Base-by-base conservation (phyloP, 2,113 vertebrate species). In the Stegastes partitus region DNA sequence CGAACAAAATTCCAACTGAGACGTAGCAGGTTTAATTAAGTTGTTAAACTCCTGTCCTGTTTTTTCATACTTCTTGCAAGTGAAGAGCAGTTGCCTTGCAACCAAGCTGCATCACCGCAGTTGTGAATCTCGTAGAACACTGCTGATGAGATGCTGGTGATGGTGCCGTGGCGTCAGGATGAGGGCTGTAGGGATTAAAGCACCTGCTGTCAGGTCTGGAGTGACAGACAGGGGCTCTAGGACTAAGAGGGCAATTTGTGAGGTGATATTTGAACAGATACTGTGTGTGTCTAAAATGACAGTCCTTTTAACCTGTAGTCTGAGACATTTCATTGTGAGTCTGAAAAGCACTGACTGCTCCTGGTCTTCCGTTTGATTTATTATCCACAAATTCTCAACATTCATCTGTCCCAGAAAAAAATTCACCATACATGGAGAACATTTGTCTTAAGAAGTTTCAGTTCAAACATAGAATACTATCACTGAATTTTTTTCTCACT, bases 101-200 rank as follows among this genome's bases (percentile, higher is more conserved):
- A 16, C 44, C 44, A 45, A 45, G 44, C 44, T 51, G 49, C 47
- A 19, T n/a, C 7, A 62, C 80, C 67, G 82, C 77, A 59, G 76
- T 58, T 84, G 84, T 78, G 39, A 12, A 19, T 69, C 72, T 77
- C 78, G 71, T 77, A 34, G 3, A 87, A 69, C 68, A 23, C 45
- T 59, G 45, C 49, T 87, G 88, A 87, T 78, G 78, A 90, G 81
- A 86, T 83, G 67, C 62, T 70, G 56, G 42, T 51, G 66, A 37
- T 67, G 71, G 58, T 44, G 44, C 12, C 31, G 37, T 63, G 78
- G 70, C 64, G 62, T 77, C 42, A n/a, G 73, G 61, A 39, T n/a
- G 54, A 51, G 23, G 72, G 57, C 44, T 22, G 66, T 15, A 37
- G 39, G 73, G 83, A 89, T 87, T 86, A 87, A 51, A 72, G 68